Base-by-base conservation (phyloP, 37 sponge, comb jelly and placozoan genomes). In the Ephydatia muelleri region DNA sequence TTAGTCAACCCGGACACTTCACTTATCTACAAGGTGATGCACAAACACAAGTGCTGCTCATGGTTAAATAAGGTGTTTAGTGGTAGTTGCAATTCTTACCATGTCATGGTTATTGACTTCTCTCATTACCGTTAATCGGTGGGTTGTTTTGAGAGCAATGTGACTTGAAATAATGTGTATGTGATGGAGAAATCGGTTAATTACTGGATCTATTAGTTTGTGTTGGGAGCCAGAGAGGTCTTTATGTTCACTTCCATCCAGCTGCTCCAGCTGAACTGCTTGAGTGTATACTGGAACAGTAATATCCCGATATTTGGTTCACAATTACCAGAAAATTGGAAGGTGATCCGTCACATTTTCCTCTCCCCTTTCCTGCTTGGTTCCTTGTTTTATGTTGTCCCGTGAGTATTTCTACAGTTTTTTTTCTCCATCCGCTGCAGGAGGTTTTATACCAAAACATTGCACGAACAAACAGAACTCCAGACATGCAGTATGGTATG, bases 251-350 rank as follows among this genome's bases (percentile, higher is more conserved):
- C 67, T 38, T 68, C 26, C 77, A 29, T 82, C 13, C 47, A 91
- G 91, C 37, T 92, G 37, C 85, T 80, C 34, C 67, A 88, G 77
- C 85, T 92, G 77, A 78, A 77, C 68, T 80, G 76, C 67, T 70
- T 92, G 26, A 64, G 79, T 38, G 81, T 88, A 16, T 92, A 92
- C 80, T 92, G 85, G 92, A 84, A 92, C 70, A 49, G 65, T 23
- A 34, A 78, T 29, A 36, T 72, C 23, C 19, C 47, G 0, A 38
- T 83, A 38, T 5, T 79, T 19, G 79, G 87, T 2, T 25, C 80
- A 30, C 36, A 76, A 6, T 74, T 47, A 19, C 82, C 82, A 3
- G 67, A 65, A 1, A 34, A 85, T 57, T 90, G 86, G 86, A 64
- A 21, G 76, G 90, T 85, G 30, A 49, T 82, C 3, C 29, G 8